Base-by-base conservation (phyloP, 2,113 vertebrate genomes). In the Percina caprodes region DNA sequence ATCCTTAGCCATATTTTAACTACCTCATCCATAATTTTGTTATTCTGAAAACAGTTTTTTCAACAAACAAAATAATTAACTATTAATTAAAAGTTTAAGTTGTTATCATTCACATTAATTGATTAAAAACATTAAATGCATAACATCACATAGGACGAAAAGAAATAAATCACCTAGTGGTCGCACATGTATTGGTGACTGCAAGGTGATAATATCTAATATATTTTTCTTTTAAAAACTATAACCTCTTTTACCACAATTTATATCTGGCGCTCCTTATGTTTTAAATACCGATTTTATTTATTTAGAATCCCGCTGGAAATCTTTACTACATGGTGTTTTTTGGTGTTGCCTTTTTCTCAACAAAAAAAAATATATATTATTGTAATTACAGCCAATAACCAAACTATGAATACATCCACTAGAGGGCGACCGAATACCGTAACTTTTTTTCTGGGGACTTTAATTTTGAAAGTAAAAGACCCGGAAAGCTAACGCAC, bases 401-500 rank as follows among this genome's bases (percentile, higher is more conserved):
- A 9, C 23, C 26, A 69, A 35, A n/a, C n/a, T 30, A 21, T 33
- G 21, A 18, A 49, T 45, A 24, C 1, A 16, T 15, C 51, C 84
- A 80, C 73, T 66, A 85, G 86, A 72, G 48, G 48, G 59, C 46
- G 45, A 78, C 69, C 80, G 23, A 73, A 39, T 3, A 67, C 39
- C 13, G 1, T 19, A 54, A 46, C 8, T 26, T 45, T 15, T 45
- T 39, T 21, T 4, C 2, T 26, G 1, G 0, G 7, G 11, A 21
- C 42, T 26, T 67, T 59, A 72, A 79, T 60, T 86, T 75, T 84
- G 79, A 62, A 80, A 86, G 7, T 39, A 55, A 67, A 7, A 11
- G 10, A 58, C 13, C 8, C 30, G 6, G 10, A 42, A 42, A 42
- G 39, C 39, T 42, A 42, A 9, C 6, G 18, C 8, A 24, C 15